Evolutionary conservation across 2,113 vertebrate genomes (phyloP).

Genomic region (Centrocercus urophasianus): DNA sequence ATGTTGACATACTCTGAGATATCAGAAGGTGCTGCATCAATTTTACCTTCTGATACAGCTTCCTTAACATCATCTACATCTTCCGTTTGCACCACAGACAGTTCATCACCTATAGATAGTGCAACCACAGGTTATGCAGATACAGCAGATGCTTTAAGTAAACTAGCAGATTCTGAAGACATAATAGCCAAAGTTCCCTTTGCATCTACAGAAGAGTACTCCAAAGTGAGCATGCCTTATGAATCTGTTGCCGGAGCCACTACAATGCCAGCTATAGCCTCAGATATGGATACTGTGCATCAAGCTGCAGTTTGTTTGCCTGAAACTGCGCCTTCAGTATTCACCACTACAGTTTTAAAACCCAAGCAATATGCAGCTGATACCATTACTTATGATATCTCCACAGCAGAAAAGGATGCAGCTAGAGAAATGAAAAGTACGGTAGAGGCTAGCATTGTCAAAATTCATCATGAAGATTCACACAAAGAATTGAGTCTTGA

Average conservation of each 20-base stretch:
- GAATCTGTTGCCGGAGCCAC: not conserved
- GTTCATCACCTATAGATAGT: constrained; percentile 82
- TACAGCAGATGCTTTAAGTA: constrained; percentile 50
- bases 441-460: constrained; percentile 46
- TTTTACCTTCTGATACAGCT: constrained; percentile 78
- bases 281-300: constrained; percentile 61
- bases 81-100: constrained; percentile 84
- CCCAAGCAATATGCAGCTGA: constrained; percentile 22
- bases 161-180: constrained; percentile 62
- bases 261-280: not conserved
- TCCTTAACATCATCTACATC: constrained; percentile 84
- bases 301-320: constrained; percentile 80
- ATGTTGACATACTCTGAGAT: constrained; percentile 84
- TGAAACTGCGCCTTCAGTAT: constrained; percentile 65
- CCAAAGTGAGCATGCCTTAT: constrained; percentile 65
- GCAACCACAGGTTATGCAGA: constrained; percentile 66
- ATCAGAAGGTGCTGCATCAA: constrained; percentile 77
- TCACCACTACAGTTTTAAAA: constrained; percentile 18
- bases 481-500: constrained; percentile 57
- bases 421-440: constrained; percentile 52
- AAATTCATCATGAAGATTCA: constrained; percentile 68
- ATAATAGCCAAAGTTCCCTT: constrained; percentile 56
- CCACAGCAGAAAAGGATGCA: constrained; percentile 56
- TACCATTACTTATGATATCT: constrained; percentile 17
- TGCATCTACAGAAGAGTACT: constrained; percentile 59